These are phyloP conservation scores for Lucilia cuprina DNA, from an alignment of 1,140 invertebrate species.

Conservation along the genomic window DNA sequence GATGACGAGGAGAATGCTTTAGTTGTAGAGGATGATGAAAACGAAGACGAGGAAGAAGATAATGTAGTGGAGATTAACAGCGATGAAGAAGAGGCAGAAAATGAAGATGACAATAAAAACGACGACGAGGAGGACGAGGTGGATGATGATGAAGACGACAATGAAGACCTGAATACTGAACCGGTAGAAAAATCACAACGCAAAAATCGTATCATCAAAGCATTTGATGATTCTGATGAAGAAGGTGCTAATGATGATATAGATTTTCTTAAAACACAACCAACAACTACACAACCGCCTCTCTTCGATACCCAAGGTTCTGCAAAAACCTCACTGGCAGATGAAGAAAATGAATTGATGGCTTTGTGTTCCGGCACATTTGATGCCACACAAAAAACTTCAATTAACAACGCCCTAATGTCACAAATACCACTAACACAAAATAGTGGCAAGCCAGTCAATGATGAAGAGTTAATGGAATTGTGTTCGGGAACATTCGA, in stretches of 20 bases:
- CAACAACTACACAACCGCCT: constrained; percentile 45
- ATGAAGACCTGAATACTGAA: constrained; percentile 37
- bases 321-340: constrained; percentile 46
- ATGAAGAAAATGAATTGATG: constrained; percentile 64
- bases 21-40: constrained; percentile 43
- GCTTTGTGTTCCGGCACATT: constrained; percentile 67
- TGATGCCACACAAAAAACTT: constrained; percentile 42
- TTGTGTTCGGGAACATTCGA: constrained; percentile 66
- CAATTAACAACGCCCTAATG: constrained; percentile 42
- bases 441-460: constrained; percentile 30
- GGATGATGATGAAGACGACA: constrained; percentile 41
- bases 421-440: constrained; percentile 57
- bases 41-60: constrained; percentile 50
- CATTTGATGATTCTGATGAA: constrained; percentile 57
- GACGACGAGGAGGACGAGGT: constrained; percentile 47
- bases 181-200: constrained; percentile 36
- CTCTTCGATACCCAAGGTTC: constrained; percentile 49
- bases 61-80: constrained; percentile 48
- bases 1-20: constrained; percentile 52
- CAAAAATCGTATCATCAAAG: constrained; percentile 54
- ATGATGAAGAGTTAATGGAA: constrained; percentile 53
- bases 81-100: constrained; percentile 47
- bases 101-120: not conserved
- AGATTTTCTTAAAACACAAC: constrained; percentile 57
- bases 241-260: constrained; percentile 52